phyloP scores from a whole-genome alignment of 1,140 invertebrate species.

The Monomorium pharaonis region DNA sequence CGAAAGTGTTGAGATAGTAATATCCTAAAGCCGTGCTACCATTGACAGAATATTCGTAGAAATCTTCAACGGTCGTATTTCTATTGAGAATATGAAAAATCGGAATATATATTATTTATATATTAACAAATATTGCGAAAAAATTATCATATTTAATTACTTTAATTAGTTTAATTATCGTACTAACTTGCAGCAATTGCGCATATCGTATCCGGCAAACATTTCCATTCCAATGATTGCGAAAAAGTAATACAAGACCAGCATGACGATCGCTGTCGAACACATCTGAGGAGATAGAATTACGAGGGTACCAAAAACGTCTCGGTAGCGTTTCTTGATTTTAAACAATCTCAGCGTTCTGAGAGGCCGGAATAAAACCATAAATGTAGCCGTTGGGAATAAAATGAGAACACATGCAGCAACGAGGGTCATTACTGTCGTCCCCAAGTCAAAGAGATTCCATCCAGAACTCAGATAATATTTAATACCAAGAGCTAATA shows the following conservation, averaged over 20 bases:
- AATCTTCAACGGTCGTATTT: conserved; percentile 94
- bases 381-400: conserved; percentile 89
- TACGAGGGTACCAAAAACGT: conserved; percentile 95
- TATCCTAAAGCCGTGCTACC: conserved; percentile 90
- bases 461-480: conserved; percentile 93
- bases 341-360: conserved; percentile 90
- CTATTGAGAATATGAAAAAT: conserved; percentile 83
- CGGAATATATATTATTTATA: neutral
- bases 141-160: conserved; percentile 14
- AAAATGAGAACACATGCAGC: conserved; percentile 89
- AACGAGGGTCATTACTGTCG: conserved; percentile 89
- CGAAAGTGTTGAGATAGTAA: conserved; percentile 96
- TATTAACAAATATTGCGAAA: neutral
- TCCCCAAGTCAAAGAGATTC: conserved; percentile 94
- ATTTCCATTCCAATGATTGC: conserved; percentile 97
- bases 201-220: conserved; percentile 91
- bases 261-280: conserved; percentile 92
- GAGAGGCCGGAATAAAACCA: conserved; percentile 91
- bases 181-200: conserved; percentile 94
- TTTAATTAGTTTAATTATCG: neutral
- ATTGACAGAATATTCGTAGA: conserved; percentile 90
- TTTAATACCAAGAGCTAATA: conserved; percentile 90
- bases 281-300: conserved; percentile 92
- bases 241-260: conserved; percentile 96
- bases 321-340: conserved; percentile 94